These are phyloP conservation scores for Melanerpes formicivorus DNA, from an alignment of 2,113 vertebrate species.

Conservation along the genomic window DNA sequence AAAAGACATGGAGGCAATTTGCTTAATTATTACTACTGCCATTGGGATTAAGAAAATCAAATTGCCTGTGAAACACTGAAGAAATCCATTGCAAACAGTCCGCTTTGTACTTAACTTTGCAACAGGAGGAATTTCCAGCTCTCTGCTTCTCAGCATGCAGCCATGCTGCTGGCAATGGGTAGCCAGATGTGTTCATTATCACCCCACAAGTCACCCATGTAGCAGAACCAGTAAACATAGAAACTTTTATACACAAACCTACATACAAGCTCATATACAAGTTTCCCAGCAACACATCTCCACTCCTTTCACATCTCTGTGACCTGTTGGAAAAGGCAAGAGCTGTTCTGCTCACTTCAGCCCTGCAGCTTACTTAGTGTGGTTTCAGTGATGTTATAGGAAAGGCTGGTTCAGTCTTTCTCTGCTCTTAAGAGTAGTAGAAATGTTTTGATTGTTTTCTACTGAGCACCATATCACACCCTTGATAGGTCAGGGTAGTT, in stretches of 20 bases:
- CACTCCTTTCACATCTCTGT: background rate
- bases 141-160: background rate
- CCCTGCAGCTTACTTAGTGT: background rate
- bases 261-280: background rate
- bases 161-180: background rate
- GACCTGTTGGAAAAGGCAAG: background rate
- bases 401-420: background rate
- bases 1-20: background rate
- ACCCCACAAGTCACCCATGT: background rate
- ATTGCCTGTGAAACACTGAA: background rate
- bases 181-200: background rate
- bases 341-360: background rate
- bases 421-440: background rate
- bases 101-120: background rate
- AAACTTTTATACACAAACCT: background rate
- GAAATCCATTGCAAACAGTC: background rate
- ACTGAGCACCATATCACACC: background rate
- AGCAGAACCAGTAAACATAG: background rate
- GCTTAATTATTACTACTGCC: background rate
- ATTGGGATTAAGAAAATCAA: background rate
- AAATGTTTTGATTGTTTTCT: background rate
- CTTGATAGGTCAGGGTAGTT: background rate
- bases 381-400: background rate
- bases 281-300: background rate
- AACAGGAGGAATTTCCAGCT: rapidly evolving